phyloP scores from a whole-genome alignment of 2,113 vertebrate genomes.

The Chaetura pelagica region DNA sequence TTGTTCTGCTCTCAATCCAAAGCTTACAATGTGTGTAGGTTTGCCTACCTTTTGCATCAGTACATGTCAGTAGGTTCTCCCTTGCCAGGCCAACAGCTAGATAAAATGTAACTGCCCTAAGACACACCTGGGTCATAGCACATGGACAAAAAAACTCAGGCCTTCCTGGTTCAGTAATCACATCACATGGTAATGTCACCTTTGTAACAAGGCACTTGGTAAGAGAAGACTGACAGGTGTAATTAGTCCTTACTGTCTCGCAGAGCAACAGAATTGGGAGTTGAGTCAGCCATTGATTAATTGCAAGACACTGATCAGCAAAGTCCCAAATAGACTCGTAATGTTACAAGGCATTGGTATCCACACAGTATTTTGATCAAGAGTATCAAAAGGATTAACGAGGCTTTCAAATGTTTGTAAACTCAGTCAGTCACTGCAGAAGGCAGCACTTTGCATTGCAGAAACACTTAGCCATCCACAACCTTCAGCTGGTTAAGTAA shows the following conservation, averaged over 20 bases:
- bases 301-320: background rate
- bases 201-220: background rate
- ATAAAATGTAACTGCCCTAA: background rate
- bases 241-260: background rate
- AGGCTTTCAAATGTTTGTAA: background rate
- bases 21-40: background rate
- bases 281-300: background rate
- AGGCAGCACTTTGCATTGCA: background rate
- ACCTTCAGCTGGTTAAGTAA: background rate
- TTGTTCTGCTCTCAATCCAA: background rate
- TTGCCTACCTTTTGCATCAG: background rate
- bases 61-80: background rate
- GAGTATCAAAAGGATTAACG: background rate
- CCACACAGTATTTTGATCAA: background rate
- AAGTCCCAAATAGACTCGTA: background rate
- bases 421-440: fast-evolving
- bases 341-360: background rate
- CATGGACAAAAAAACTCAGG: background rate
- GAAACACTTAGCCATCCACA: background rate
- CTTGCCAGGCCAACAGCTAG: background rate
- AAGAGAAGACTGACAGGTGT: background rate
- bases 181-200: background rate
- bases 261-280: background rate
- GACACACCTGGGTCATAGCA: background rate
- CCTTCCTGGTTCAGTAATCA: background rate